These are phyloP conservation scores for Opisthocomus hoazin DNA, from an alignment of 2,113 vertebrate genomes.

Conservation along the genomic window DNA sequence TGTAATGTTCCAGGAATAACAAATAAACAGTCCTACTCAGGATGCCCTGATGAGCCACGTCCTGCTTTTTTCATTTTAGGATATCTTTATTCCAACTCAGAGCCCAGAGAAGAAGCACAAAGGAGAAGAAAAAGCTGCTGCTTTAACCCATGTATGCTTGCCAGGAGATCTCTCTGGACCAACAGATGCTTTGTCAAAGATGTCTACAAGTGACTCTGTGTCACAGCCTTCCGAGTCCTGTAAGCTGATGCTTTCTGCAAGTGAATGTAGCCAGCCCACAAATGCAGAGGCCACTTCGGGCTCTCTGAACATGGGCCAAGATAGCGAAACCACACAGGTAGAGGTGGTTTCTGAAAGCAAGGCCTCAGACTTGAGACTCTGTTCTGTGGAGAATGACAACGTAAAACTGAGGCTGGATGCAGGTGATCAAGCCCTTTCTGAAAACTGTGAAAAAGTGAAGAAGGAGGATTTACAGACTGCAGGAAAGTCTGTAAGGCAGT, in stretches of 20 bases:
- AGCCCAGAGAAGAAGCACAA: constrained; percentile 72
- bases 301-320: constrained; percentile 58
- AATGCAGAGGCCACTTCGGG: constrained; percentile 22
- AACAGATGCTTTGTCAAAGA: constrained; percentile 36
- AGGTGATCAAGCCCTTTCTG: background rate
- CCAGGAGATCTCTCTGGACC: constrained; percentile 34
- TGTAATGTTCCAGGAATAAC: background rate
- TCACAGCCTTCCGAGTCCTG: constrained; percentile 64
- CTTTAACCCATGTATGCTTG: constrained; percentile 14
- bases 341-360: constrained; percentile 40
- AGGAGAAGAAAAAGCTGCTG: constrained; percentile 31
- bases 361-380: background rate
- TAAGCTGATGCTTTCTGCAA: constrained; percentile 77
- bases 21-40: background rate
- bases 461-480: background rate
- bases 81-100: constrained; percentile 87
- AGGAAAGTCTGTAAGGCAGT: background rate
- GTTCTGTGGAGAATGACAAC: background rate
- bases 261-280: constrained; percentile 61
- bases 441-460: background rate
- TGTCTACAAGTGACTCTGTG: constrained; percentile 1
- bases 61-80: constrained; percentile 69
- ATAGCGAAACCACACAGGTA: constrained; percentile 78
- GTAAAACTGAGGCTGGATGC: background rate
- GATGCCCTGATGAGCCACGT: background rate